Percentiles rank a stretch among this genome's conserved stretches.
Evolutionary conservation across 1,140 invertebrate genomes (phyloP).

Genomic region (Solen grandis): DNA sequence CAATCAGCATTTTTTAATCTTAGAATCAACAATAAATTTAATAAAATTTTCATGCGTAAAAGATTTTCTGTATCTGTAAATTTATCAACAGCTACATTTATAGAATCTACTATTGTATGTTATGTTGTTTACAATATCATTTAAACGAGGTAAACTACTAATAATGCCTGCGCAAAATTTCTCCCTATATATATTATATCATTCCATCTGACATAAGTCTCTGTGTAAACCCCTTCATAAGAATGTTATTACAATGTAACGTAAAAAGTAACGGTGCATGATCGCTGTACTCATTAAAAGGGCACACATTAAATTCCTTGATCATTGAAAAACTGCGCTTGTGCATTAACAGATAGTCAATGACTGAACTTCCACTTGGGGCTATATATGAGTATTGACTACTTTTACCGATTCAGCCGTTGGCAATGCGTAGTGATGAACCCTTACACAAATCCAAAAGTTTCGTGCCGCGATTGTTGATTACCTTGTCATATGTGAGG

Average conservation of each 20-base stretch:
- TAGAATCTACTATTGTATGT: too few species aligned
- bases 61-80: too few species aligned
- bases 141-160: too few species aligned
- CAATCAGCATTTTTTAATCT: background rate
- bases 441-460: slow-evolving; percentile 12
- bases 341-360: slow-evolving; percentile 2
- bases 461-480: background rate
- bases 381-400: background rate
- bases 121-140: too few species aligned
- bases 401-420: slow-evolving; percentile 1
- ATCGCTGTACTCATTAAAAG: background rate
- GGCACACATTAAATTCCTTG: background rate
- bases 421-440: background rate
- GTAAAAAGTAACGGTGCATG: background rate
- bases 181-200: background rate
- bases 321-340: background rate
- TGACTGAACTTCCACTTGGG: background rate
- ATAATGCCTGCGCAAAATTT: slow-evolving; percentile 4
- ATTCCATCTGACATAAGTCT: background rate
- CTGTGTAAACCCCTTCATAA: background rate
- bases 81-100: too few species aligned
- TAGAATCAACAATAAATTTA: background rate
- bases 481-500: background rate
- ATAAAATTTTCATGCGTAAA: too few species aligned
- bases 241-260: background rate